Base-by-base conservation (phyloP, 2,797 vertebrate genomes). In the Brachymystax lenok region DNA sequence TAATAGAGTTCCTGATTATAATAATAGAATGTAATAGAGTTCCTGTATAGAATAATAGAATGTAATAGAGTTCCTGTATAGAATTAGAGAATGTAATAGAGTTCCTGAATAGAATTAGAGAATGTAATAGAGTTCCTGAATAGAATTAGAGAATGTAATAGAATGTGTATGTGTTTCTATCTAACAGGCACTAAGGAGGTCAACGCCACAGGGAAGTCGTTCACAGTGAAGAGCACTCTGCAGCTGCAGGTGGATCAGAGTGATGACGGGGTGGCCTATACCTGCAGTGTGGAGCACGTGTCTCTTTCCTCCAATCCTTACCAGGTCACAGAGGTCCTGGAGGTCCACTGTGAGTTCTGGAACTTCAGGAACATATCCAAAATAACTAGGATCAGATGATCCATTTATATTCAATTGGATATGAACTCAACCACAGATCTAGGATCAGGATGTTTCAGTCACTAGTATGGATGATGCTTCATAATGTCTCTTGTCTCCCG, bases 291-390 rank as follows among this genome's bases (percentile, higher is more conserved):
- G 86, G 97, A 99, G 83, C 98, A 99, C 0, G 95, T 96, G 78
- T 96, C 98, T 52, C 94, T 99, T 86, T 93, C 95, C 70, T 93
- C 96, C 70, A 95, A 94, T 75, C 96, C 97, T 74, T 97, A 99
- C 90, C 95, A 97, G 92, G 97, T 97, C 83, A 97, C 95, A 52
- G 97, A 99, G 92, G 95, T 97, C 86, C 95, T 99, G 94, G 96
- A 98, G 94, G 97, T 99, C 90, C 96, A 99, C 92, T 99, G 98
- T 99, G 95, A 99, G 98, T 97, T 93, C 83, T 21, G 56, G 5
- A 74, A 16, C 35, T 51, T 19, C 13, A 19, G 16, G 19, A 46
- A 46, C 40, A 46, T 12, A 46, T 12, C 0, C 40, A 46, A 35
- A 13, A 46, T 46, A 46, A 46, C 40, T 13, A 40, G 8, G 40